Evolutionary conservation across 2,888 invertebrate genomes (phyloP).

Genomic region (Synanthedon andrenaeformis): DNA sequence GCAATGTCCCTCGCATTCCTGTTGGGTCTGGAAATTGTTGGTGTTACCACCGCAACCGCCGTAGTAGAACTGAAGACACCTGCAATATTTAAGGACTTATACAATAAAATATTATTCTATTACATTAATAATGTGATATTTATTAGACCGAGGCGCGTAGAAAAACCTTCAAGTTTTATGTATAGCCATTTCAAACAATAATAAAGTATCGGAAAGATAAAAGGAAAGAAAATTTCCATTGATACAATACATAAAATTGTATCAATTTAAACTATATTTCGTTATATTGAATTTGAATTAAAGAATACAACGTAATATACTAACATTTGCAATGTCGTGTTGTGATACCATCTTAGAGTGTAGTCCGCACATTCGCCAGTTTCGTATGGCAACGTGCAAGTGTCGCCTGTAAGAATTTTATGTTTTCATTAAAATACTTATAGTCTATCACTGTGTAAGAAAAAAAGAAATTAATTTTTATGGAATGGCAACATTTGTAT

Average conservation of each 20-base stretch:
- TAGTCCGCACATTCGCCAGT: slow-evolving; percentile 80
- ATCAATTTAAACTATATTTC: too few relatives aligned
- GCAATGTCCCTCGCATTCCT: slow-evolving; percentile 77
- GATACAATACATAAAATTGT: too few relatives aligned
- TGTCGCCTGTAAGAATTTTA: neutral
- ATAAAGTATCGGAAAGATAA: too few relatives aligned
- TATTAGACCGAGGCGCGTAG: too few relatives aligned
- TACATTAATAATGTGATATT: too few relatives aligned
- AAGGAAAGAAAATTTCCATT: too few relatives aligned
- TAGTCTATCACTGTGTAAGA: neutral
- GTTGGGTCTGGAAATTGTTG: slow-evolving; percentile 81
- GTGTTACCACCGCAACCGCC: slow-evolving; percentile 92
- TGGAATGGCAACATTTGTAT: neutral
- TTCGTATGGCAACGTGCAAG: slow-evolving; percentile 42
- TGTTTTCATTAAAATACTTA: neutral
- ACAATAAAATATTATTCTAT: too few relatives aligned
- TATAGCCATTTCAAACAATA: too few relatives aligned
- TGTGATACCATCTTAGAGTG: slow-evolving; percentile 81
- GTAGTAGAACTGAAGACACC: slow-evolving; percentile 86
- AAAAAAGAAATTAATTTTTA: too few relatives aligned
- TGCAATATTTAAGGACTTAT: slow-evolving; percentile 5
- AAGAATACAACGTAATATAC: neutral
- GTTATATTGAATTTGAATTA: too few relatives aligned
- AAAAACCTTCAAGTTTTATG: too few relatives aligned
- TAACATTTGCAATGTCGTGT: slow-evolving; percentile 71